Conservation (phyloP, 2,888 invertebrate species). For the Synanthedon formicaeformis region DNA sequence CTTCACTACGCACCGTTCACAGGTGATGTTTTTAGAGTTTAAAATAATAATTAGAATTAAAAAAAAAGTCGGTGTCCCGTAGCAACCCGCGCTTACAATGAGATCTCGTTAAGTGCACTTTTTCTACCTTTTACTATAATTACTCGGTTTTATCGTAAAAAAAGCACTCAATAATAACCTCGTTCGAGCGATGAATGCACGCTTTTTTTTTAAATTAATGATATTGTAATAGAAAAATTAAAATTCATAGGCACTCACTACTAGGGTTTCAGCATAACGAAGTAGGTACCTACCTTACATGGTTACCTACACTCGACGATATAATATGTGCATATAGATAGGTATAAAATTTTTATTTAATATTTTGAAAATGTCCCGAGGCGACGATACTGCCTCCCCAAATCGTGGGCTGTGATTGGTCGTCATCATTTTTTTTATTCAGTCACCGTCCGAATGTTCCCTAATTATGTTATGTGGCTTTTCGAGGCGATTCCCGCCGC, state of each 20-base stretch:
- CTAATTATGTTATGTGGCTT: constrained; percentile 50
- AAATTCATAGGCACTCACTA: constrained; percentile 15
- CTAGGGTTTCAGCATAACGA: constrained; percentile 19
- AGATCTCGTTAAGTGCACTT: constrained; percentile 50
- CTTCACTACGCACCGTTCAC: constrained; percentile 57
- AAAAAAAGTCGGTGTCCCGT: constrained; percentile 21
- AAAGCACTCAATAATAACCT: constrained; percentile 11
- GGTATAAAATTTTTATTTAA: constrained; percentile 20
- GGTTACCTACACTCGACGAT: too few species aligned
- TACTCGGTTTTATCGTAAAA: constrained; percentile 23
- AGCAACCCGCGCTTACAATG: constrained; percentile 37
- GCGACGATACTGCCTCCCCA: constrained; percentile 28
- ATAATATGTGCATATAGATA: too few species aligned
- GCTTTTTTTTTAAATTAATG: constrained; percentile 19
- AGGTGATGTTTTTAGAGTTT: constrained; percentile 55
- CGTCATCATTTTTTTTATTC: constrained; percentile 36
- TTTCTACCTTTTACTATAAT: constrained; percentile 33
- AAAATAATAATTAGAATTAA: constrained; percentile 58
- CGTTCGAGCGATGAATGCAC: constrained; percentile 3
- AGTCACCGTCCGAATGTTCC: constrained; percentile 36
- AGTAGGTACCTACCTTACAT: constrained; percentile 47
- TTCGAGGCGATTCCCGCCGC: constrained; percentile 23
- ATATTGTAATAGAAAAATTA: constrained; percentile 18
- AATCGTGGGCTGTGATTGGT: constrained; percentile 38
- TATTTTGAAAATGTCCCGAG: constrained; percentile 61